phyloP scores from a whole-genome alignment of 2,888 invertebrate species.

The Heliconius ethilla region DNA sequence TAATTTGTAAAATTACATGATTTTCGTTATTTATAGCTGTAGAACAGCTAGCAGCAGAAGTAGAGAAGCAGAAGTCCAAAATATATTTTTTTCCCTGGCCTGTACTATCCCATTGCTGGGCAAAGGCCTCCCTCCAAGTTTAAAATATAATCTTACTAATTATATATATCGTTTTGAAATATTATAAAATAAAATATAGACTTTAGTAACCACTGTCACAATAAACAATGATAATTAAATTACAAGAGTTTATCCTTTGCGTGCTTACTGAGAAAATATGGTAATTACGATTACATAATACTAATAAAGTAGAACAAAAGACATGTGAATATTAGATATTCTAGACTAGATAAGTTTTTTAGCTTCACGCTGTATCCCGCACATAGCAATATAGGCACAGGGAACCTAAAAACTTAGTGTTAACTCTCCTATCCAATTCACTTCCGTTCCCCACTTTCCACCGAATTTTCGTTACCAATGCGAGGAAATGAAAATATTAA shows the following conservation, averaged over 20 bases:
- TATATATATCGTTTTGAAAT: background rate
- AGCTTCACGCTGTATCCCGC: conserved; percentile 32
- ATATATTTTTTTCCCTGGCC: no score
- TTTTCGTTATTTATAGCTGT: background rate
- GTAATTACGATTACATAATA: conserved; percentile 8
- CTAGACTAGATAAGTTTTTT: conserved; percentile 36
- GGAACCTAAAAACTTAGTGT: no score
- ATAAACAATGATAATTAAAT: background rate
- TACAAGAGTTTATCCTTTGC: conserved; percentile 5
- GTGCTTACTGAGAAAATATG: conserved; percentile 13
- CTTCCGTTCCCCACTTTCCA: no score
- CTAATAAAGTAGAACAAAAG: background rate
- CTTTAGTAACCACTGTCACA: background rate
- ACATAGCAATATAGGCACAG: no score
- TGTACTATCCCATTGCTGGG: no score
- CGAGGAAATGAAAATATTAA: no score
- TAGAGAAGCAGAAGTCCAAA: no score
- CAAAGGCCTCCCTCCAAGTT: no score
- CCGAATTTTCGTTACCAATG: no score
- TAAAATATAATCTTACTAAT: background rate
- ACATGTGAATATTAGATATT: conserved; percentile 38
- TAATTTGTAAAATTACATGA: background rate
- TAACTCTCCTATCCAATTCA: no score
- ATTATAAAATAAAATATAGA: background rate
- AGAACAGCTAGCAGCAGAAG: no score